Evolutionary conservation across 2,797 vertebrate genomes (phyloP).

Genomic region (Vespertilio murinus): DNA sequence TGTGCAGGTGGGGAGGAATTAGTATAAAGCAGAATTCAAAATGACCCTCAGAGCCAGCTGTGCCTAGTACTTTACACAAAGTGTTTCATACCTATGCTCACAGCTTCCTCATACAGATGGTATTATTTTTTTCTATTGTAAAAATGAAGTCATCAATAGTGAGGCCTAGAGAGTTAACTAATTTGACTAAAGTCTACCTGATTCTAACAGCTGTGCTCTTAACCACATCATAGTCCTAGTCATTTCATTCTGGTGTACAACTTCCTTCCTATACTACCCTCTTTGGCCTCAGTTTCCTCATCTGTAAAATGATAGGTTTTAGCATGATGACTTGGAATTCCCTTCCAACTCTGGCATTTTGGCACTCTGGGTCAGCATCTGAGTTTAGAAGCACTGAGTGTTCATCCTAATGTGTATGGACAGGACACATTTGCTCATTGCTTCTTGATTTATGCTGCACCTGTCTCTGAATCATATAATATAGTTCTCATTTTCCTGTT

Average conservation of each 20-base stretch:
- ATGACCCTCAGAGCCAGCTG: neutral
- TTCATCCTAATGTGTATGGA: neutral
- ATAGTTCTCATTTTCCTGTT: neutral
- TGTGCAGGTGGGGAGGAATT: no score
- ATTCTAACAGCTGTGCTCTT: neutral
- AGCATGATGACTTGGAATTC: neutral
- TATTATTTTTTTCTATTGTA: neutral
- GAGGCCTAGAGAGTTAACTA: neutral
- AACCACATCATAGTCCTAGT: neutral
- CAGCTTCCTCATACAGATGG: neutral
- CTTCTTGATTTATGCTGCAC: neutral
- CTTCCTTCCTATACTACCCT: neutral
- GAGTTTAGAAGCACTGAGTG: neutral
- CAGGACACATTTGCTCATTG: neutral
- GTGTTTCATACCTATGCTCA: neutral
- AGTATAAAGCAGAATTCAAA: neutral
- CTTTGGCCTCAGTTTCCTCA: neutral
- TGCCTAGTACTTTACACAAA: neutral
- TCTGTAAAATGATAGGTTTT: neutral
- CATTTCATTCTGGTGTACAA: neutral
- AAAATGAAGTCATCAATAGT: neutral
- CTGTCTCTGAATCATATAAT: neutral
- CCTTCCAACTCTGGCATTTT: neutral
- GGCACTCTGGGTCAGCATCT: neutral
- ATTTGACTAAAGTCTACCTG: neutral